Conservation (phyloP, 2,797 vertebrate genomes). For the Brachyrhaphis roseni region DNA sequence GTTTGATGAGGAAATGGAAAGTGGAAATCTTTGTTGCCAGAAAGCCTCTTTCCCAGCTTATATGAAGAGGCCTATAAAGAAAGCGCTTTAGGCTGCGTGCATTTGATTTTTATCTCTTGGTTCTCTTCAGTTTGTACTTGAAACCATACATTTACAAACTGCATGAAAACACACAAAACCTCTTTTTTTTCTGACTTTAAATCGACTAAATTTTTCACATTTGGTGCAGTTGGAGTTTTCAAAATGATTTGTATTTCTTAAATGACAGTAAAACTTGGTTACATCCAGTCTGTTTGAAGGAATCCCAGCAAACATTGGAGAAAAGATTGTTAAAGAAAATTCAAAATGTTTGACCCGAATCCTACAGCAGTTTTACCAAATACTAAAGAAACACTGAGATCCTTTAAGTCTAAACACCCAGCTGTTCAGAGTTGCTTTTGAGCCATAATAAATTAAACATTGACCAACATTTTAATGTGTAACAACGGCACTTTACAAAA, state of each 20-base stretch:
- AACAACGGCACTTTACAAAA: no score
- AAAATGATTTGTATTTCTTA: neutral
- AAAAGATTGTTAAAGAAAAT: neutral
- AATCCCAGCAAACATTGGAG: neutral
- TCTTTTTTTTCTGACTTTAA: neutral
- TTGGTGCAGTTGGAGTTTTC: neutral
- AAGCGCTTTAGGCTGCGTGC: slow-evolving; percentile 32
- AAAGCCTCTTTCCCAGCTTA: neutral
- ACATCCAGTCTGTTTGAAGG: no score
- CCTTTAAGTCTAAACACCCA: no score
- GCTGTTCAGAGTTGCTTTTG: no score
- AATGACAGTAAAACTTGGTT: neutral
- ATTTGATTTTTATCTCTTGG: slow-evolving; percentile 26
- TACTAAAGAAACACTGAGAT: neutral
- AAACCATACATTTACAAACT: neutral
- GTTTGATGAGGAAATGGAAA: slow-evolving; percentile 16
- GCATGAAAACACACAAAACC: neutral
- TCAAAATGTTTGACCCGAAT: neutral
- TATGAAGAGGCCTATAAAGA: slow-evolving; percentile 15
- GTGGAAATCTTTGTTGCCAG: slow-evolving; percentile 5
- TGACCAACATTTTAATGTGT: no score
- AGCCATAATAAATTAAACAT: no score
- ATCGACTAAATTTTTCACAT: neutral
- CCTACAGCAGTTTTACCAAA: neutral
- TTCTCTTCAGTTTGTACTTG: neutral